Evolutionary conservation across 2,797 vertebrate species (phyloP).

Genomic region (Falco concolor): DNA sequence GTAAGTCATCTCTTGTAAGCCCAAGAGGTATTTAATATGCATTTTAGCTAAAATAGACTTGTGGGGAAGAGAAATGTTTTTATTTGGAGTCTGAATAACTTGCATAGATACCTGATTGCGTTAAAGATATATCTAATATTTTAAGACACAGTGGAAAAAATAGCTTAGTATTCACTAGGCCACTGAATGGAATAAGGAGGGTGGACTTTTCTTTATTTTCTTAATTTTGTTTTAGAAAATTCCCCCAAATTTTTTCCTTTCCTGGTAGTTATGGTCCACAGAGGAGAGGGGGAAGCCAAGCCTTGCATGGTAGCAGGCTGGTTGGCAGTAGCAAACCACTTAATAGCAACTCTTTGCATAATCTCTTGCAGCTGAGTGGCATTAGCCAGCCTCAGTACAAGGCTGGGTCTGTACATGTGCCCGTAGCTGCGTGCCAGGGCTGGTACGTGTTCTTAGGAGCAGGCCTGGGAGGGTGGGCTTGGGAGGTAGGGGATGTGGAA

Average conservation of each 20-base stretch:
- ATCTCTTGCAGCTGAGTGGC: background rate
- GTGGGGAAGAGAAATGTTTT: background rate
- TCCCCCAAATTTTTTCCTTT: background rate
- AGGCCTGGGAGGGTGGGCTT: background rate
- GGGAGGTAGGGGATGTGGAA: fast-evolving
- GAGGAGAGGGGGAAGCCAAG: background rate
- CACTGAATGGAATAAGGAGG: background rate
- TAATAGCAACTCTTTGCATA: background rate
- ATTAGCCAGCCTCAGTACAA: fast-evolving
- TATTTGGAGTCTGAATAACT: background rate
- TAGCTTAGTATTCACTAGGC: background rate
- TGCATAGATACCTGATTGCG: fast-evolving
- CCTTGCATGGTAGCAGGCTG: background rate
- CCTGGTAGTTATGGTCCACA: background rate
- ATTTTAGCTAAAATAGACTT: background rate
- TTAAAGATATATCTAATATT: background rate
- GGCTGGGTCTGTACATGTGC: background rate
- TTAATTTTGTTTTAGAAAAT: background rate
- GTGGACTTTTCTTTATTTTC: background rate
- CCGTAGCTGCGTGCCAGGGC: background rate
- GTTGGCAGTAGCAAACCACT: background rate
- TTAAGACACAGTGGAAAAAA: background rate
- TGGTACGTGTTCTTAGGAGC: background rate
- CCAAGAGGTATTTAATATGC: background rate
- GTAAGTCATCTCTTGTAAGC: background rate